A percentile compares a stretch with the other conserved stretches of the same genome.
These are phyloP conservation scores for Todus mexicanus DNA, from an alignment of 2,797 vertebrate genomes.

Conservation along the genomic window DNA sequence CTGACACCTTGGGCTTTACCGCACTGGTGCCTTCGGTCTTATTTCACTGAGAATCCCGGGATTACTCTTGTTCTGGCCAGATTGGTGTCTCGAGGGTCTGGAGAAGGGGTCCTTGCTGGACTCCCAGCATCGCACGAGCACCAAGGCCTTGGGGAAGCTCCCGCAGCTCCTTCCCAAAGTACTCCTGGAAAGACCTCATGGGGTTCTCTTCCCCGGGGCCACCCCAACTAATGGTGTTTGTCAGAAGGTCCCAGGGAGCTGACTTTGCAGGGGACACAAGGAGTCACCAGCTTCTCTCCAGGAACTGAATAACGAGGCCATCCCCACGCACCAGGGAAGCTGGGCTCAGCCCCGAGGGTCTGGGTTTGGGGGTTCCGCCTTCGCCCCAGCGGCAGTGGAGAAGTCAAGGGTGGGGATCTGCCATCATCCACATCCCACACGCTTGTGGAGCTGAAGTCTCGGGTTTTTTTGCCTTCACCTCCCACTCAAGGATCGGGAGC, in stretches of 20 bases:
- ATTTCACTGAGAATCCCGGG: not conserved
- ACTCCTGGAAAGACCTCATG: accelerated
- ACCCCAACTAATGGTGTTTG: not conserved
- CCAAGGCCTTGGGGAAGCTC: not conserved
- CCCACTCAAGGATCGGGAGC: conserved; percentile 46
- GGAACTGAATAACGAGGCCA: not conserved
- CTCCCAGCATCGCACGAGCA: not conserved
- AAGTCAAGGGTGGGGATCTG: conserved; percentile 47
- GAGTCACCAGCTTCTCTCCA: not conserved
- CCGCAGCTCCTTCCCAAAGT: not conserved
- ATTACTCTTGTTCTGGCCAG: not conserved
- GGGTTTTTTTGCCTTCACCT: conserved; percentile 40
- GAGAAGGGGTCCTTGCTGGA: accelerated
- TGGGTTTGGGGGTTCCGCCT: not conserved
- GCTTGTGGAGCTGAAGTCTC: not conserved
- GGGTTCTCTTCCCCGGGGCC: not conserved
- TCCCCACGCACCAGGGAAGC: not conserved
- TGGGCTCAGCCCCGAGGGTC: not conserved
- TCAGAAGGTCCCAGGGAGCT: not conserved
- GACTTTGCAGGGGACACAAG: not conserved
- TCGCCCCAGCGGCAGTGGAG: not conserved
- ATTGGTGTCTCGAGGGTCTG: not conserved
- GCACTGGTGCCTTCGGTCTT: not conserved
- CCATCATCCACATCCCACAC: conserved; percentile 21
- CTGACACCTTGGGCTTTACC: not conserved